Evolutionary conservation across 2,888 invertebrate species (phyloP).

Genomic region (Folsomia manolachei): DNA sequence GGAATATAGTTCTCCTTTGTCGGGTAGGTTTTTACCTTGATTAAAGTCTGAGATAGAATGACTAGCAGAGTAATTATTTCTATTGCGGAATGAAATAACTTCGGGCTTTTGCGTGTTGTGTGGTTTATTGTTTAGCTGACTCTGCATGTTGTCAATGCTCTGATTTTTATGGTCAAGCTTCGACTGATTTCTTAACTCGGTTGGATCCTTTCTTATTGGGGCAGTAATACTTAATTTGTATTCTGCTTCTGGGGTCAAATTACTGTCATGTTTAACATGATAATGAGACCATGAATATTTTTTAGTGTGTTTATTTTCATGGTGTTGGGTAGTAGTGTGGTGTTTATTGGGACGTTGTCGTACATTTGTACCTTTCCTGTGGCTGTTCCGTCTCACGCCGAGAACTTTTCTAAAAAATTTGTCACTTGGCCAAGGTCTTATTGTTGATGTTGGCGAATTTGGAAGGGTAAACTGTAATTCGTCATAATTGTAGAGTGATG

Average conservation of each 20-base stretch:
- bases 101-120: no score
- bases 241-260: not conserved
- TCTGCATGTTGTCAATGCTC: not conserved
- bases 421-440: slow-evolving; percentile 49
- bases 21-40: no score
- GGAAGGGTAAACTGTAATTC: no score
- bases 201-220: no score
- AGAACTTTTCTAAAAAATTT: slow-evolving; percentile 42
- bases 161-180: not conserved
- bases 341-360: not conserved
- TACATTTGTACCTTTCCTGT: no score
- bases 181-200: not conserved
- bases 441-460: slow-evolving; percentile 39
- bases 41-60: no score
- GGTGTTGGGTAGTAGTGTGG: not conserved
- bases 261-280: not conserved
- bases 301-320: not conserved
- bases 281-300: not conserved
- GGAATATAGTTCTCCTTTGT: no score
- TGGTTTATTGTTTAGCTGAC: not conserved
- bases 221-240: not conserved
- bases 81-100: no score
- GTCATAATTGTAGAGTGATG: no score
- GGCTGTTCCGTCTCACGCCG: no score
- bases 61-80: no score